Conservation (phyloP, 2,113 vertebrate species). For the Corythornis madagascariensis region DNA sequence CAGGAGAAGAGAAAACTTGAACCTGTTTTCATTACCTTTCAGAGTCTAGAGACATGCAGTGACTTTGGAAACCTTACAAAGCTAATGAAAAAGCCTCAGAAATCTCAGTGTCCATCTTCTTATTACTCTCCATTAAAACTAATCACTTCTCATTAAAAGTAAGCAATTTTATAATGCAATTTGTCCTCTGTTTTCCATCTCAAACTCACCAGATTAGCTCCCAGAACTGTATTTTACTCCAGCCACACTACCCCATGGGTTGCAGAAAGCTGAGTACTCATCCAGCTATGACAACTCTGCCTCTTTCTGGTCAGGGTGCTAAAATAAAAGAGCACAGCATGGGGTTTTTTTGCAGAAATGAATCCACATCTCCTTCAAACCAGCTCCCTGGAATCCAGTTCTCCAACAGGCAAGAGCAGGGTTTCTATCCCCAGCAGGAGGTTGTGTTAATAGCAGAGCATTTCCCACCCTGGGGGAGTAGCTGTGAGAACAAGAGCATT, state of each 20-base stretch:
- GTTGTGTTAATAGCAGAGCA: not conserved
- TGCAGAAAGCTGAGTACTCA: not conserved
- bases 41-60: not conserved
- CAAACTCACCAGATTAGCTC: not conserved
- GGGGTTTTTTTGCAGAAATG: not conserved
- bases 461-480: not conserved
- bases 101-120: not conserved
- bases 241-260: not conserved
- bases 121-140: not conserved
- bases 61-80: not conserved
- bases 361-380: not conserved
- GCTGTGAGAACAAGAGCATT: not conserved
- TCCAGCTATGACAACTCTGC: not conserved
- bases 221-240: not conserved
- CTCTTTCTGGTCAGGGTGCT: not conserved
- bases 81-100: not conserved
- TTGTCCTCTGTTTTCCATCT: not conserved
- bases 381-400: not conserved
- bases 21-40: not conserved
- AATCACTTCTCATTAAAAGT: not conserved
- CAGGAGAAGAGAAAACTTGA: not conserved
- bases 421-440: not conserved
- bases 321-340: not conserved
- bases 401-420: not conserved
- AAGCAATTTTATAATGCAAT: not conserved